Base-by-base conservation (phyloP, 1,140 invertebrate species). In the Acromyrmex charruanus region DNA sequence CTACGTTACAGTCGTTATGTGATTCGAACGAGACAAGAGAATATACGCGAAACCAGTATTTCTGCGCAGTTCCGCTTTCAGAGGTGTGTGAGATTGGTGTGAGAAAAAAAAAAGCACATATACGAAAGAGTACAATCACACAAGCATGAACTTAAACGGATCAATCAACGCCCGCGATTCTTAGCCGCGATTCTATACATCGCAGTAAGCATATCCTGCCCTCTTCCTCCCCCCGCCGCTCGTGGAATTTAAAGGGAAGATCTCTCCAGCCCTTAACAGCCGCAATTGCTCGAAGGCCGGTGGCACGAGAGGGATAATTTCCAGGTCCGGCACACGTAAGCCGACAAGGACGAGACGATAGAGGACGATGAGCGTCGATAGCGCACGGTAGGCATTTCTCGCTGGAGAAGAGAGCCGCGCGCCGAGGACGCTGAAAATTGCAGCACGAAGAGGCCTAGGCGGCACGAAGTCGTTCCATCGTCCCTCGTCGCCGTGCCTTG, bases 371-470 rank as follows among this genome's bases (percentile, higher is more conserved):
- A 84, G 85, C 59, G 61, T 65, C 72, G 72, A 85, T 77, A 82
- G 69, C 63, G 86, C 88, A 89, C 88, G 88, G 88, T 87, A 84
- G 80, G 80, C 80, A 75, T 61, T 39, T 84, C 87, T 84, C 80
- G 77, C 35, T 49, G 71, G 35, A 31, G 75, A 85, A 21, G 68
- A 72, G 66, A 84, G 53, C 31, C 25, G 58, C 49, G 61, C 61
- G 44, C 87, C 66, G 87, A 81, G 74, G 66, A 90, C 87, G 77
- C 49, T 81, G 89, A 89, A 89, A 90, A 90, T 90, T 90, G 66
- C 89, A 89, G 86, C 89, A 88, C 85, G 85, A 79, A 71, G 88
- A 89, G 72, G 31, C 31, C 6, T 35, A 35, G 31, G 88, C 71
- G 81, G 77, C 77, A 80, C 87, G 51, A 58, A 69, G 85, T 72